These are phyloP conservation scores for Rhopilema esculentum DNA, from an alignment of 30 jellyfish, hydroid and myxozoan species.

Conservation along the genomic window DNA sequence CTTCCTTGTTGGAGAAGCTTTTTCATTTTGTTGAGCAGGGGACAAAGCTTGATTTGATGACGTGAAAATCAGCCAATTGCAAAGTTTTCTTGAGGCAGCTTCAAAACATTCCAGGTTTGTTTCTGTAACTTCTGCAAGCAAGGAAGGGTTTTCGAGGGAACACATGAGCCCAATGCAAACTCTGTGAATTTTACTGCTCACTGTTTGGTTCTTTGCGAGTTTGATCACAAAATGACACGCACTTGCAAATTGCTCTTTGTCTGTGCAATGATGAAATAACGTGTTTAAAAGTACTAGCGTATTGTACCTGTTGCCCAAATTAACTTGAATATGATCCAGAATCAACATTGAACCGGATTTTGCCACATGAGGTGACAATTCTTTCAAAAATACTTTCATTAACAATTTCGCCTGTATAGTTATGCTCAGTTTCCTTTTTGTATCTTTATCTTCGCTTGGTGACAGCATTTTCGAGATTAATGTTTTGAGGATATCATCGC, in stretches of 20 bases:
- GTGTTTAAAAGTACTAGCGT: slow-evolving; percentile 19
- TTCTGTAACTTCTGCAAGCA: slow-evolving; percentile 32
- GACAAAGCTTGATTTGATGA: slow-evolving; percentile 7
- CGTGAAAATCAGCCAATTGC: slow-evolving; percentile 54
- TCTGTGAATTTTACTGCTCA: slow-evolving; percentile 46
- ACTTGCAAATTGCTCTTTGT: slow-evolving; percentile 15
- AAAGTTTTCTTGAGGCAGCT: slow-evolving; percentile 41
- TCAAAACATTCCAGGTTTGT: slow-evolving; percentile 31
- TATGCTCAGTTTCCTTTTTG: not conserved
- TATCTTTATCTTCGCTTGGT: slow-evolving; percentile 14
- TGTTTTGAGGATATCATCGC: not conserved
- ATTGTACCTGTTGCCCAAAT: slow-evolving; percentile 13
- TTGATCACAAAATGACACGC: slow-evolving; percentile 13
- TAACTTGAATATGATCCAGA: slow-evolving; percentile 20
- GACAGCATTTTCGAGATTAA: slow-evolving; percentile 24
- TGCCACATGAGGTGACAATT: slow-evolving; percentile 33
- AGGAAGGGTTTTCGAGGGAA: slow-evolving; percentile 31
- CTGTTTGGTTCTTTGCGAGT: slow-evolving; percentile 5
- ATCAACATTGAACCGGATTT: not conserved
- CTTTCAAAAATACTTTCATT: slow-evolving; percentile 28
- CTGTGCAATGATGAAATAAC: slow-evolving; percentile 38
- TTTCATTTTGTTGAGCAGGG: slow-evolving; percentile 13
- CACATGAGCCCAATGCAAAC: slow-evolving; percentile 32
- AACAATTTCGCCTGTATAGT: slow-evolving; percentile 11
- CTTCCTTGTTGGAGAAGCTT: not conserved